Base-by-base conservation (phyloP, 2,888 invertebrate genomes). In the Hirtodrosophila duncani region DNA sequence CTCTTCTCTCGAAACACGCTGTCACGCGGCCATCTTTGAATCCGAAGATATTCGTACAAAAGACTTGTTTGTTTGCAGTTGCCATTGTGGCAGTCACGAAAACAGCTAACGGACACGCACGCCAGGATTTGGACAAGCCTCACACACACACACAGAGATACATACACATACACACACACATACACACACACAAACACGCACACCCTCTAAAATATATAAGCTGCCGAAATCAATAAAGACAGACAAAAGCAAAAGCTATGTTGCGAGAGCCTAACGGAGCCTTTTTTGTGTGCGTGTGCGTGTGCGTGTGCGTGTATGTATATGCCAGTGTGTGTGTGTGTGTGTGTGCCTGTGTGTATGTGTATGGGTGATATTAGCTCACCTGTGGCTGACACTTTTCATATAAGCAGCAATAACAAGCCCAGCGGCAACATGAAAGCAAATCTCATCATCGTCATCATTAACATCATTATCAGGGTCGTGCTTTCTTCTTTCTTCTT, bases 321-420 rank as follows among this genome's bases (percentile, higher is more conserved):
- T 52, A 26, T 49, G 23, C 55, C 38, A 26, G 13, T 34, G 30
- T 17, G 36, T 20, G 16, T 63, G 60, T 59, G 34, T 53, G 60
- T 26, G 42, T 52, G 31, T 20, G 30, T 29, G 42, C 42, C 49
- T 60, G 39, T 24, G 29, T 36, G 27, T 66, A 63, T 55, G 31
- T 52, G 62, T 33, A 38, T 67, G 43, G 29, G 46, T 37, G 48
- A 63, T 69, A 75, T 79, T 75, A 67, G 64, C 63, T 79, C 71
- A 74, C 80, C 72, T 79, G 72, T 74, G 68, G 80, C 80, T 67
- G 80, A 68, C 72, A 74, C 68, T 74, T 75, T 70, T 70, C 68
- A 60, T 70, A 65, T 64, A 51, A 50, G 44, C 39, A 31, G 55
- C 37, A 51, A 52, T 57, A 50, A 59, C 64, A 58, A 56, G 56